Percentiles rank a stretch among this genome's conserved stretches.
Evolutionary conservation across 2,888 invertebrate species (phyloP).

Genomic region (Microplitis manilae): DNA sequence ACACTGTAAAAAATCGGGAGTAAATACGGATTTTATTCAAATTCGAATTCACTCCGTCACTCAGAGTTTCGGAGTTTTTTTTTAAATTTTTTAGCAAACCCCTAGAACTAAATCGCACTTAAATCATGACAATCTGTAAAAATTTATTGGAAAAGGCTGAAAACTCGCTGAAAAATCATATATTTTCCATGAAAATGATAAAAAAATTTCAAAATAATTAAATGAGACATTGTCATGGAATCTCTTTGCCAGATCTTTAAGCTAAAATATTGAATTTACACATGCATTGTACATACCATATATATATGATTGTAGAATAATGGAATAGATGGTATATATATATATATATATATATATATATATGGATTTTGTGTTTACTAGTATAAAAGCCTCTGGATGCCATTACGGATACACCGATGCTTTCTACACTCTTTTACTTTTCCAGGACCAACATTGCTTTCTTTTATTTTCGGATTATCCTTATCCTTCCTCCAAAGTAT

Average conservation of each 20-base stretch:
- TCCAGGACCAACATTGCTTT: conserved; percentile 37
- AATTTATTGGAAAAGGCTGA: no score
- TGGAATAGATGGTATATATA: conserved; percentile 43
- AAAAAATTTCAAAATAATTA: conserved; percentile 2
- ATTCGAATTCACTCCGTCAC: no score
- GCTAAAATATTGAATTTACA: conserved; percentile 21
- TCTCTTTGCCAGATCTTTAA: background rate
- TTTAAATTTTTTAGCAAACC: no score
- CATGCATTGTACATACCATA: conserved; percentile 20
- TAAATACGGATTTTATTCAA: no score
- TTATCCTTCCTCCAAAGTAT: conserved; percentile 27
- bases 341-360: conserved; percentile 40
- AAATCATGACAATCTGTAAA: no score
- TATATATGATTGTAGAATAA: conserved; percentile 48
- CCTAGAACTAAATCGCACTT: no score
- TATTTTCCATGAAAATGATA: background rate
- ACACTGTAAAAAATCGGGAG: background rate
- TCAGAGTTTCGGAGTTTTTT: no score
- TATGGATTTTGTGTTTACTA: conserved; percentile 51
- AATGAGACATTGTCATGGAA: background rate
- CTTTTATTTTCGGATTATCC: conserved; percentile 49
- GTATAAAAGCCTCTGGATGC: conserved; percentile 41
- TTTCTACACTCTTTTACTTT: conserved; percentile 30
- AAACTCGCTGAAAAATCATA: no score
- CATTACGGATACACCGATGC: conserved; percentile 45